These are phyloP conservation scores for Vimba vimba DNA, from an alignment of 2,113 vertebrate species.

Conservation along the genomic window DNA sequence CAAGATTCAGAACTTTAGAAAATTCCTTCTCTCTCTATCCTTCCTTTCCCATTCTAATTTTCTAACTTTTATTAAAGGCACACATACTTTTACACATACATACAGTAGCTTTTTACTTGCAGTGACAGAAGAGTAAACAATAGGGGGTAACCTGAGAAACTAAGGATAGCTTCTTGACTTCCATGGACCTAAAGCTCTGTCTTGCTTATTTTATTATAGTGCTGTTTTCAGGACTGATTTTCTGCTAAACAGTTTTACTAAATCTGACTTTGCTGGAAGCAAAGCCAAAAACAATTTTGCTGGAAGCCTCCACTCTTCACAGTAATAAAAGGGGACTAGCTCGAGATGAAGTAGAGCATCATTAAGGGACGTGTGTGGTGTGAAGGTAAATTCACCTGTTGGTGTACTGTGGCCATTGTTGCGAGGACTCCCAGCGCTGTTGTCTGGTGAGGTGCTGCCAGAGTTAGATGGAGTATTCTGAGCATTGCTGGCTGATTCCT, in stretches of 20 bases:
- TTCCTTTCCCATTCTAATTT: neutral
- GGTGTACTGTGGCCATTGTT: conserved; percentile 62
- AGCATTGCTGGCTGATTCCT: conserved; percentile 52
- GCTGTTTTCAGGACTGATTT: neutral
- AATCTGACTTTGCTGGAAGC: neutral
- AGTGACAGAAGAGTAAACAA: neutral
- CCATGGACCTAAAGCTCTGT: neutral
- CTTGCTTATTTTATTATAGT: neutral
- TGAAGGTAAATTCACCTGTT: conserved; percentile 66
- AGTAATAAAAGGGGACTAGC: neutral
- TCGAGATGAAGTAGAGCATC: neutral
- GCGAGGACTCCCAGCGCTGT: conserved; percentile 69
- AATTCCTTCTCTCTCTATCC: neutral
- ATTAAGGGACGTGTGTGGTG: no score
- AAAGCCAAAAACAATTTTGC: no score
- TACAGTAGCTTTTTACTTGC: neutral
- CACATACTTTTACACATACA: neutral
- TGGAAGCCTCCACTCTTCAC: neutral
- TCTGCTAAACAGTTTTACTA: neutral
- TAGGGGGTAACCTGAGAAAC: neutral
- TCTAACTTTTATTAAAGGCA: neutral
- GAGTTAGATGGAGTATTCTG: conserved; percentile 70
- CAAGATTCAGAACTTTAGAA: neutral
- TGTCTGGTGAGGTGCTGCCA: conserved; percentile 76
- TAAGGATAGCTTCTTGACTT: neutral